Percentiles rank a stretch among this genome's conserved stretches.
Evolutionary conservation across 2,797 vertebrate species (phyloP).

Genomic region (Anabacerthia variegaticeps): DNA sequence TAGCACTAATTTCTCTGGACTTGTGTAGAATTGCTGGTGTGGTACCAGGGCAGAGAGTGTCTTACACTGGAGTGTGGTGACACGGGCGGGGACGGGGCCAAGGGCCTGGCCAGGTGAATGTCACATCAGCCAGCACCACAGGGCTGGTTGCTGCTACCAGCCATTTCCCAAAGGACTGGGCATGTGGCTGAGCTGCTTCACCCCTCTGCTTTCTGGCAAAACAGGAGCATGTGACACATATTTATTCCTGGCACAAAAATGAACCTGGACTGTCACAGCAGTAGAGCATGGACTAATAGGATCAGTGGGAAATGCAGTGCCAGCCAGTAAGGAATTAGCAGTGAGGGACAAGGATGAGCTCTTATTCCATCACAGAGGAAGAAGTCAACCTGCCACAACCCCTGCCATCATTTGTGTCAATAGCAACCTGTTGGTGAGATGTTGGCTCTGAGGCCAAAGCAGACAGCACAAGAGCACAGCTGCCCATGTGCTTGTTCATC

Average conservation of each 20-base stretch:
- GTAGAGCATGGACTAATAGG: not conserved
- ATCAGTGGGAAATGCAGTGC: rapidly evolving
- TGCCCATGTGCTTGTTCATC: rapidly evolving
- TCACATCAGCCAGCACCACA: not conserved
- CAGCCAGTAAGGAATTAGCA: not conserved
- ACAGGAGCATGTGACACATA: not conserved
- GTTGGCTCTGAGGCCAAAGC: not conserved
- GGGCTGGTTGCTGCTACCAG: not conserved
- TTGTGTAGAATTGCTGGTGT: not conserved
- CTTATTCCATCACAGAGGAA: not conserved
- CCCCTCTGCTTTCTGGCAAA: not conserved
- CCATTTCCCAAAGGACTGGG: not conserved
- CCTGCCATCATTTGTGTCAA: not conserved
- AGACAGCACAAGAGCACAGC: rapidly evolving
- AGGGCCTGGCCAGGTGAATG: not conserved
- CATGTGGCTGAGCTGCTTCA: not conserved
- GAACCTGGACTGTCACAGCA: not conserved
- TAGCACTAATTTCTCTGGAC: not conserved
- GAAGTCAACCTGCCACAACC: rapidly evolving
- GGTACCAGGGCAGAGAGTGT: not conserved
- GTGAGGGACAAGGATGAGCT: not conserved
- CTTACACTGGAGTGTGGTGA: not conserved
- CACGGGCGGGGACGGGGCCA: not conserved
- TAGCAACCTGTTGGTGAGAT: not conserved
- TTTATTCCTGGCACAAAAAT: not conserved